Evolutionary conservation across 2,797 vertebrate genomes (phyloP), one percentile per base, ranked within the genome.

Genomic region (Eospalax fontanierii): DNA sequence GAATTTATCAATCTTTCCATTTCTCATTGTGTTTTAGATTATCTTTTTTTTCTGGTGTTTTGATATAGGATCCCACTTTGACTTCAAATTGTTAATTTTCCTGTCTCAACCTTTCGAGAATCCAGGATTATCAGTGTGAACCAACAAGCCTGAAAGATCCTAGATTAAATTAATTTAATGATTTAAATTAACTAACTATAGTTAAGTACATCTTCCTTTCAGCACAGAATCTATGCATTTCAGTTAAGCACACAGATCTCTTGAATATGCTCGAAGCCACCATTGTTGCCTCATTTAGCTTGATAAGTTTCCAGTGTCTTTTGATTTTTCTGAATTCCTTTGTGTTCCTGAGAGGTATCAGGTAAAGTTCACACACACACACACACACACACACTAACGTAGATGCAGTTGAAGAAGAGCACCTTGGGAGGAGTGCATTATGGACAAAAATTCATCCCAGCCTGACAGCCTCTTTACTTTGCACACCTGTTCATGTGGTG

Each of bases 391-490:
- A 38, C 21, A 50, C 46, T n/a, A n/a, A n/a, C n/a, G n/a, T n/a
- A n/a, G n/a, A 50, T 11, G 11, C 74, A 90, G 87, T 73, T 96
- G 89, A 16, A 82, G n/a, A 50, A 97, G 28, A 92, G 6, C 70
- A 90, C 75, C 50, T 96, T 61, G 87, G 76, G 74, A 92, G 54
- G 74, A 81, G 33, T 3, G 73, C 6, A 1, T 79, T 38, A 11
- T 30, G 35, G 89, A 46, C 96, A 73, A n/a, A 85, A 57, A 92
- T 94, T 76, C 87, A 35, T 61, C 76, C 46, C 70, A 85, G 30
- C 57, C 95, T 80, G 93, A 38, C 93, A 83, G 79, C 50, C 83
- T 65, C 89, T 86, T 94, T 75, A 28, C 68, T 90, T n/a, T 59
- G 43, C 85, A 96, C 1, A 4, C 95, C 96, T 95, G 87, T 88